These are phyloP conservation scores for Nowickia ferox DNA, from an alignment of 2,888 invertebrate species.

Conservation along the genomic window DNA sequence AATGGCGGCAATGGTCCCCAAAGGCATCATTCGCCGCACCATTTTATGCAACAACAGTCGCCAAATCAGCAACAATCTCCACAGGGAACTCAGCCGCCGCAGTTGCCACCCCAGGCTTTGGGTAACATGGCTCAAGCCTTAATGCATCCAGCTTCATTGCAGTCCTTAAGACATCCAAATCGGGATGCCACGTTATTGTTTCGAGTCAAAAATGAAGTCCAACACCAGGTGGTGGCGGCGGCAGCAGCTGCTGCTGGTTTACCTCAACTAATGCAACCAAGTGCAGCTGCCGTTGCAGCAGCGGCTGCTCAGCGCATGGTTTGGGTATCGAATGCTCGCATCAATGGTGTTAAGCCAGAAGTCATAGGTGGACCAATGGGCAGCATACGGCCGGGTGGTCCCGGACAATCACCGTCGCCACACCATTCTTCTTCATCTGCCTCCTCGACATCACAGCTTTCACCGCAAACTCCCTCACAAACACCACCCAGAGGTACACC, in stretches of 20 bases:
- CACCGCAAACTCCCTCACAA: slow-evolving; percentile 83
- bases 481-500: slow-evolving; percentile 87
- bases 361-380: slow-evolving; percentile 87
- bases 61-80: slow-evolving; percentile 78
- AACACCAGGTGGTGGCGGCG: slow-evolving; percentile 80
- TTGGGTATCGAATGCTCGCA: slow-evolving; percentile 87
- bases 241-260: slow-evolving; percentile 76
- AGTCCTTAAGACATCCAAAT: slow-evolving; percentile 83
- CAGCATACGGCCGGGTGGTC: slow-evolving; percentile 78
- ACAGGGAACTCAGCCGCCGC: slow-evolving; percentile 77
- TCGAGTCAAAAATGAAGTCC: slow-evolving; percentile 83
- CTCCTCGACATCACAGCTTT: slow-evolving; percentile 81
- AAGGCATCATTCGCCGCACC: slow-evolving; percentile 75
- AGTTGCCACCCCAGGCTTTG: slow-evolving; percentile 78
- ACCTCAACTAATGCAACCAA: slow-evolving; percentile 81
- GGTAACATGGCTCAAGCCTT: slow-evolving; percentile 79
- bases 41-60: slow-evolving; percentile 74
- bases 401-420: slow-evolving; percentile 81
- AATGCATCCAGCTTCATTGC: slow-evolving; percentile 83
- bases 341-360: slow-evolving; percentile 92
- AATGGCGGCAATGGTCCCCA: slow-evolving; percentile 73
- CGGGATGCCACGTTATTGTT: slow-evolving; percentile 83
- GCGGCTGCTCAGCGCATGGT: slow-evolving; percentile 83
- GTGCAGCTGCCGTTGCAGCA: slow-evolving; percentile 78
- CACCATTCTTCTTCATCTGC: slow-evolving; percentile 80